Evolutionary conservation across 1,140 invertebrate genomes (phyloP).

Genomic region (Nomia melanderi): DNA sequence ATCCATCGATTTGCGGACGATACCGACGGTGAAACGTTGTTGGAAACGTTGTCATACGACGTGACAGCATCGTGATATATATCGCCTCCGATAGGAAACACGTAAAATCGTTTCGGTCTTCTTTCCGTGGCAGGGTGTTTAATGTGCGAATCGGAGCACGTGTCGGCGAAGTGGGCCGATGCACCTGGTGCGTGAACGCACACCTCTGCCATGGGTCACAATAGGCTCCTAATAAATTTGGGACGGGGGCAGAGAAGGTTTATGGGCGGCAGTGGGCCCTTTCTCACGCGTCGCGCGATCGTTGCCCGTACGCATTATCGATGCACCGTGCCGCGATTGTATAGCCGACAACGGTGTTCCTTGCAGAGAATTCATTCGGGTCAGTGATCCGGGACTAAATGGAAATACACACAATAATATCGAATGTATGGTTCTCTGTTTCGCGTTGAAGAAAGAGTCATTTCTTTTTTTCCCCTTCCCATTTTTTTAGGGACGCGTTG

Average conservation of each 20-base stretch:
- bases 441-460: neutral
- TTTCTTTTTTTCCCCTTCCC: no score
- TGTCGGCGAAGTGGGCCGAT: slow-evolving; percentile 57
- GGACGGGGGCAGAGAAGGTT: slow-evolving; percentile 38
- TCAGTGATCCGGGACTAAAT: slow-evolving; percentile 18
- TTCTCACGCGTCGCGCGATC: slow-evolving; percentile 59
- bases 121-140: slow-evolving; percentile 41
- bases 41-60: slow-evolving; percentile 5
- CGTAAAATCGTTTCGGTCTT: neutral
- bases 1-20: slow-evolving; percentile 21
- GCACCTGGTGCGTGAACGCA: slow-evolving; percentile 64
- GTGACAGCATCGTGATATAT: neutral
- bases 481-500: neutral
- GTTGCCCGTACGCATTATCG: slow-evolving; percentile 33
- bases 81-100: neutral
- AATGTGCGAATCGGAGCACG: slow-evolving; percentile 70
- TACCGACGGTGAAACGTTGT: slow-evolving; percentile 14
- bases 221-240: slow-evolving; percentile 66
- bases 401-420: slow-evolving; percentile 1
- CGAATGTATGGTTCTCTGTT: neutral
- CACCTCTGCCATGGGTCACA: slow-evolving; percentile 56
- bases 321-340: slow-evolving; percentile 39
- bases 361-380: slow-evolving; percentile 21
- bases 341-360: slow-evolving; percentile 13
- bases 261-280: slow-evolving; percentile 59